Evolutionary conservation across 2,888 invertebrate genomes (phyloP), one percentile per base, ranked within the genome.

Genomic region (Panopea generosa): DNA sequence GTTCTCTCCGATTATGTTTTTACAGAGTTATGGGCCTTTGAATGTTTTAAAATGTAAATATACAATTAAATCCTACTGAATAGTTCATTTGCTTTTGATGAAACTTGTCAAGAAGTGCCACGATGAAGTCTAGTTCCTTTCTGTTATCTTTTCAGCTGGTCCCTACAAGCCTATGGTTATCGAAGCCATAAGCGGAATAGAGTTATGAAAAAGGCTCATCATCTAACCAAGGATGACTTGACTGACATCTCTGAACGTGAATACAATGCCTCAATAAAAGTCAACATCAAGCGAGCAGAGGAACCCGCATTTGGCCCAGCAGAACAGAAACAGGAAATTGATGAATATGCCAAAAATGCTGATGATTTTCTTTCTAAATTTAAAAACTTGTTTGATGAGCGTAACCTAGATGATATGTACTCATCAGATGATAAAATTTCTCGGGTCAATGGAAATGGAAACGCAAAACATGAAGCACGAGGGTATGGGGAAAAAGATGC

Each of bases 231-330:
- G 33, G 11, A 4, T 33, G 33, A 33, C 18, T 33, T 33, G 11
- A 11, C 33, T 16, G 53, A 69, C 14, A 77, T 83, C 18, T 84
- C 83, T 74, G 27, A 69, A 7, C 27, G 63, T 26, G 88, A 89
- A 61, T 63, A 73, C 11, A 60, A 73, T 24, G 27, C 53, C 14
- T 81, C 86, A 4, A 71, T 68, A 49, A 40, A 70, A 20, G 63
- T 86, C 0, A 56, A 59, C 14, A 67, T 87, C 2, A 85, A 86
- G 50, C 55, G 82, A 45, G 72, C 67, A 1, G 43, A 20, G 18
- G 20, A 24, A n/a, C 63, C 43, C 18, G 47, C 22, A 9, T 11
- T 22, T 18, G n/a, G 29, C 14, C 29, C 53, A 47, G 45, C 45
- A 18, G 18, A 50, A 33, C 26, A 59, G 3, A 27, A 49, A 24